Evolutionary conservation across 2,113 vertebrate genomes (phyloP).

Genomic region (Dascyllus trimaculatus): DNA sequence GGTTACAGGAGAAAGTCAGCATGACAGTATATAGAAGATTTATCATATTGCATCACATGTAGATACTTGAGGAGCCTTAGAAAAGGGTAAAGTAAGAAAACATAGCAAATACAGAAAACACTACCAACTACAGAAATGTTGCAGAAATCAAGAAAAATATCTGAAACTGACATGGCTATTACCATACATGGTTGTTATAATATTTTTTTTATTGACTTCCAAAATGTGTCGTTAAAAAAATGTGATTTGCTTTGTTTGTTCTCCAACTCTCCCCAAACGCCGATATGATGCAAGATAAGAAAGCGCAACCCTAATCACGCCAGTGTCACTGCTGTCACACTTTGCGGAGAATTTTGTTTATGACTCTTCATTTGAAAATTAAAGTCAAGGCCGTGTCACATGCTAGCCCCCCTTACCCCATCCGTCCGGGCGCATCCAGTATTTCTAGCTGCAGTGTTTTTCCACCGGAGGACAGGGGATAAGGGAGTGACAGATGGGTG

Average conservation of each 20-base stretch:
- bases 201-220: not conserved
- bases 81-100: not conserved
- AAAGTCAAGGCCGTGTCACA: conserved; percentile 5
- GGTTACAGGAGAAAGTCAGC: not conserved
- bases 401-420: not conserved
- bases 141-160: not conserved
- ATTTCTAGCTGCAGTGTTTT: conserved; percentile 77
- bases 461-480: conserved; percentile 73
- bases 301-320: not conserved
- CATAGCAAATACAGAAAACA: not conserved
- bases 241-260: not conserved
- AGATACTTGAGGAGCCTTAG: not conserved
- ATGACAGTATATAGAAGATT: not conserved
- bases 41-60: not conserved
- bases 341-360: conserved; percentile 61
- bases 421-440: conserved; percentile 27
- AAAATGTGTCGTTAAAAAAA: not conserved
- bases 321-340: conserved; percentile 17
- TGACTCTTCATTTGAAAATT: conserved; percentile 30
- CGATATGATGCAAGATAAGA: not conserved
- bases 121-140: not conserved
- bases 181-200: not conserved
- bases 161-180: not conserved
- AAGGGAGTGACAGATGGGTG: conserved; percentile 78
- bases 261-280: not conserved